Evolutionary conservation across 2,113 vertebrate genomes (phyloP).

Genomic region (Ammodytes dubius): DNA sequence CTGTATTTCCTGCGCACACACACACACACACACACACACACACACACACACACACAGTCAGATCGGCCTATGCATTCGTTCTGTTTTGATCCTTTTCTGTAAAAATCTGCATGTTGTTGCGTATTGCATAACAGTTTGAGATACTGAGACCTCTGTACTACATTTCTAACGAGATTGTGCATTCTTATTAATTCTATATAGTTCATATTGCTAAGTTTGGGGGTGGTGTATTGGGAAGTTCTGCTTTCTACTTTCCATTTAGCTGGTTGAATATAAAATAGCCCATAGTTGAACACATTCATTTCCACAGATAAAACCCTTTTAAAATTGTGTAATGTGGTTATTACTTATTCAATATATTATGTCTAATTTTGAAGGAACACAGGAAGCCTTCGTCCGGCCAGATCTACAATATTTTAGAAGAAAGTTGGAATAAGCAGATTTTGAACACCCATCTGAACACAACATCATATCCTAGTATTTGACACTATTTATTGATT

Average conservation of each 20-base stretch:
- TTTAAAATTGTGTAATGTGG: too few relatives aligned
- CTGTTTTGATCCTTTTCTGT: neutral
- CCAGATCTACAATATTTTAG: too few relatives aligned
- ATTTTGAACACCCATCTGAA: neutral
- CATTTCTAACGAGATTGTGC: neutral
- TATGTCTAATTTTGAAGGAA: too few relatives aligned
- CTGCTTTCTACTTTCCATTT: too few relatives aligned
- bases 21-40: neutral
- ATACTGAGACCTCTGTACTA: neutral
- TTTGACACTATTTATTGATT: neutral
- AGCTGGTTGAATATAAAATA: too few relatives aligned
- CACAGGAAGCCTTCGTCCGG: too few relatives aligned
- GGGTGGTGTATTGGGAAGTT: too few relatives aligned
- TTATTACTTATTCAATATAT: too few relatives aligned
- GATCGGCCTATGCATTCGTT: neutral
- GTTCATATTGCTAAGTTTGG: neutral
- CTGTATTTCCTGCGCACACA: neutral
- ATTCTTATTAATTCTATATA: neutral
- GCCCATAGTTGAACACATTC: too few relatives aligned
- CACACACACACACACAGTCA: neutral
- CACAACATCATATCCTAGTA: neutral
- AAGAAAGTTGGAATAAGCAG: too few relatives aligned
- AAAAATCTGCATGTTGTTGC: neutral
- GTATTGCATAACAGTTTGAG: neutral
- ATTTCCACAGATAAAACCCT: too few relatives aligned